Evolutionary conservation across 2,797 vertebrate species (phyloP), one percentile per base, ranked within the genome.

Genomic region (Heliangelus exortis): DNA sequence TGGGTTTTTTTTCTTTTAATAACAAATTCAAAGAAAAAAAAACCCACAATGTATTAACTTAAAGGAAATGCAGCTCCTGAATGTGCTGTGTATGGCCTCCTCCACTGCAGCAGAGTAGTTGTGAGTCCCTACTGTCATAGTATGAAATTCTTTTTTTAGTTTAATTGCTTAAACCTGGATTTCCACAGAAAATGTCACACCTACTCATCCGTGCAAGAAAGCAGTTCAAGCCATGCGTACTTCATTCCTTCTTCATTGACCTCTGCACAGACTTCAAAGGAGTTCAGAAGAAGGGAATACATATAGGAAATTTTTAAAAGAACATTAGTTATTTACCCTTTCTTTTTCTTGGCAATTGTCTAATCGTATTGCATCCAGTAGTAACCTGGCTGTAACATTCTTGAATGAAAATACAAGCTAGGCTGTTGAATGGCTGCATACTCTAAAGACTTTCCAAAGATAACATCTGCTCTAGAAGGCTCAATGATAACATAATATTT

Each of bases 401-500:
- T 66, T 90, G 51, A 86, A 81, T 65, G 66, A 84, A 94, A 93
- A 91, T 59, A 75, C 33, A 87, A 87, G 47, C 51, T 63, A 31
- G 10, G 48, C 10, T 83, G 34, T 47, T 68, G 66, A 81, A 92
- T 16, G 33, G 26, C 59, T 73, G n/a, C 74, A 77, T 36, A 85
- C 25, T 63, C 45, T 77, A 39, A 89, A 87, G 50, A 58, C 12
- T 53, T 95, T 90, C 74, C 90, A 93, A 93, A 87, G 59, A 90
- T 41, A 95, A 82, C 28, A 90, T 92, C 67, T 86, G 36, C 26
- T 82, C 43, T 82, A 67, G 83, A 78, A 83, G 43, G n/a, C 71
- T 84, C 57, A 45, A 28, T 53, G 76, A 78, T 78, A 94, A 75
- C 33, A 25, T 9, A 88, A 78, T 67, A 82, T 78, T 92, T 76